Percentiles rank a stretch among this genome's conserved stretches.
phyloP scores from a whole-genome alignment of 2,888 invertebrate species.

The Fragum whitleyi region DNA sequence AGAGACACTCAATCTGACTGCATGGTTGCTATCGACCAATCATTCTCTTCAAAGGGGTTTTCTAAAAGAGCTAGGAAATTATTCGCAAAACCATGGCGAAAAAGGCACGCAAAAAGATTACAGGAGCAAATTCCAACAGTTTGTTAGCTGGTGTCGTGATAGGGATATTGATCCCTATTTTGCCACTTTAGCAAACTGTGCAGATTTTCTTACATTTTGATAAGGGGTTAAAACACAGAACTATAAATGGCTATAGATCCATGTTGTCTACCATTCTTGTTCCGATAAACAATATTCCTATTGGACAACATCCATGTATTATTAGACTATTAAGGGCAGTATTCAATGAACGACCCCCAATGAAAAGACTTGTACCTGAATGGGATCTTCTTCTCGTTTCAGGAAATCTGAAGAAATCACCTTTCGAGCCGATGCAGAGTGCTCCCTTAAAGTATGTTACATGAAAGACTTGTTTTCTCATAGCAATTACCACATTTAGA shows the following conservation, averaged over 20 bases:
- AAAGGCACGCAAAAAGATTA: slow-evolving; percentile 30
- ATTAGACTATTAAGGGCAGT: slow-evolving; percentile 31
- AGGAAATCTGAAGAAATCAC: slow-evolving; percentile 33
- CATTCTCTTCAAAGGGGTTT: slow-evolving; percentile 32
- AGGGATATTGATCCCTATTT: slow-evolving; percentile 47
- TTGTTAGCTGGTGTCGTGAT: slow-evolving; percentile 52
- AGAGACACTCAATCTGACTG: slow-evolving; percentile 17
- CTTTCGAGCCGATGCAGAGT: slow-evolving; percentile 36
- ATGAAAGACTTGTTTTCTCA: slow-evolving; percentile 39
- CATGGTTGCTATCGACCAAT: slow-evolving; percentile 44
- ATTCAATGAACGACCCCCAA: slow-evolving; percentile 51
- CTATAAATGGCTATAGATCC: slow-evolving; percentile 32
- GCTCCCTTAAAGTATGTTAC: slow-evolving; percentile 30
- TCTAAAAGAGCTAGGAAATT: slow-evolving; percentile 33
- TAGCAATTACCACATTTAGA: slow-evolving; percentile 45
- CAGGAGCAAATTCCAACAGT: slow-evolving; percentile 36
- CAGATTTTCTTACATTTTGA: slow-evolving; percentile 24
- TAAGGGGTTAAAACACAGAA: slow-evolving; percentile 33
- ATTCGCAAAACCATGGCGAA: slow-evolving; percentile 34
- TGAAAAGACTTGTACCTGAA: slow-evolving; percentile 37
- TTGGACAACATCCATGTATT: slow-evolving; percentile 44
- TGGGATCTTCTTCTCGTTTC: slow-evolving; percentile 51
- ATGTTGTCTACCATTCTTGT: slow-evolving; percentile 33
- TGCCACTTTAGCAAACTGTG: slow-evolving; percentile 34
- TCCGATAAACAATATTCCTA: slow-evolving; percentile 27